These are phyloP conservation scores for Esox lucius DNA, from an alignment of 2,797 vertebrate species.

Conservation along the genomic window DNA sequence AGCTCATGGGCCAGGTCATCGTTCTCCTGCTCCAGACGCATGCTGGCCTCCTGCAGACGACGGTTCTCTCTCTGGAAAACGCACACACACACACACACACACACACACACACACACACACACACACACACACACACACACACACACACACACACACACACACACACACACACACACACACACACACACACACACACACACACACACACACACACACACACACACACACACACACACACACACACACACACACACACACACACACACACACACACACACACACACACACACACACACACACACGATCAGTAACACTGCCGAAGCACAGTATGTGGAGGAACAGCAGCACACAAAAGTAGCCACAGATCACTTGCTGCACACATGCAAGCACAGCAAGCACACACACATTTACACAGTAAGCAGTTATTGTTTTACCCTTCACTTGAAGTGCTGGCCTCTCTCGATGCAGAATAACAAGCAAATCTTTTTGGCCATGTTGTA, in stretches of 20 bases:
- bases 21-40: constrained; percentile 97
- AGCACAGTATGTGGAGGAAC: not conserved
- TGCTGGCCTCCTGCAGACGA: constrained; percentile 95
- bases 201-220: not conserved
- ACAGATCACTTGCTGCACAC: not conserved
- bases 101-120: not conserved
- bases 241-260: constrained; percentile 19
- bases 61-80: constrained; percentile 89
- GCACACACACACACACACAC: constrained; percentile 2
- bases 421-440: not conserved
- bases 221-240: not conserved
- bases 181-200: not conserved
- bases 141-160: constrained; percentile 24
- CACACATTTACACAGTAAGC: constrained; percentile 2
- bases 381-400: not conserved
- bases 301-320: not conserved
- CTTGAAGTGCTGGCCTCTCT: not conserved
- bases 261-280: constrained; percentile 32
- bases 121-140: constrained; percentile 29
- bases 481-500: not conserved
- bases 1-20: constrained; percentile 97
- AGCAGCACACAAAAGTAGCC: not conserved
- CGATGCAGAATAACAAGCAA: not conserved
- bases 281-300: too few species aligned
- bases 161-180: constrained; percentile 4